A percentile compares a stretch with the other conserved stretches of the same genome.
Evolutionary conservation across 2,888 invertebrate species (phyloP).

Genomic region (Dione vanillae): DNA sequence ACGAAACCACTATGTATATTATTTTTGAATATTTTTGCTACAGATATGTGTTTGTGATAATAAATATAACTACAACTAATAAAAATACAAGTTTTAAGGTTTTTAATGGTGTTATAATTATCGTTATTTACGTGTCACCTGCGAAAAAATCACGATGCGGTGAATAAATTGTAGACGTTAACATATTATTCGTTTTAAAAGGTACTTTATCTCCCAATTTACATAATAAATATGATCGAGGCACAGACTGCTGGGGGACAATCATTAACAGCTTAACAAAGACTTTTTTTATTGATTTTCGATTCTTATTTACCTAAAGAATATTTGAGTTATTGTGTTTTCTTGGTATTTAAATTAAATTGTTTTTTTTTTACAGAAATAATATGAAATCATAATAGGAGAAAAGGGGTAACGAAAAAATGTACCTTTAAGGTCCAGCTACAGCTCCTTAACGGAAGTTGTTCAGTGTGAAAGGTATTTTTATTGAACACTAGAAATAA

Average conservation of each 20-base stretch:
- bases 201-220: slow-evolving; percentile 74
- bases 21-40: neutral
- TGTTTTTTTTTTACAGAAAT: too few species aligned
- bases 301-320: slow-evolving; percentile 46
- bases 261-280: slow-evolving; percentile 42
- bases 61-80: neutral
- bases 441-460: too few species aligned
- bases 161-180: slow-evolving; percentile 63
- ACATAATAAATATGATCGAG: slow-evolving; percentile 67
- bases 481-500: too few species aligned
- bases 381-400: too few species aligned
- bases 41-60: neutral
- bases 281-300: slow-evolving; percentile 46
- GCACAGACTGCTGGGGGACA: slow-evolving; percentile 76
- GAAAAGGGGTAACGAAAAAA: too few species aligned
- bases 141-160: slow-evolving; percentile 58
- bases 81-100: slow-evolving; percentile 29
- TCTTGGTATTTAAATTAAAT: slow-evolving; percentile 41
- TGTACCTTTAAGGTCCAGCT: too few species aligned
- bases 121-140: slow-evolving; percentile 44
- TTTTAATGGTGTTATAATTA: slow-evolving; percentile 38
- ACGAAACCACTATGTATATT: neutral
- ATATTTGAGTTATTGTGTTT: slow-evolving; percentile 1
- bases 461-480: too few species aligned
- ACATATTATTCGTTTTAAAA: slow-evolving; percentile 71